A percentile compares a stretch with the other conserved stretches of the same genome.
Evolutionary conservation across 1,140 invertebrate species (phyloP).

Genomic region (Zaprionus capensis): DNA sequence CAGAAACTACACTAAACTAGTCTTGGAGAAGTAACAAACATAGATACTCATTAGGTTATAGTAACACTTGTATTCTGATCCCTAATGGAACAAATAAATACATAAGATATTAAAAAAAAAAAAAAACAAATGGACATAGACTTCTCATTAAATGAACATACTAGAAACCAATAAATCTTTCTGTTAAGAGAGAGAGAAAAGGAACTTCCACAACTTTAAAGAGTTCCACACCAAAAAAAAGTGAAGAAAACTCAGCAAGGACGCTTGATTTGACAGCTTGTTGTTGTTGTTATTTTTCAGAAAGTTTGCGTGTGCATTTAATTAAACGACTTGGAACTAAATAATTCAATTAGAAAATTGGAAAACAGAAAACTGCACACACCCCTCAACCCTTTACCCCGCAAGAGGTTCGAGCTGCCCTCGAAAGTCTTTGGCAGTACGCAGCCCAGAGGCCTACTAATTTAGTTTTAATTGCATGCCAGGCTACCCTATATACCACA

Average conservation of each 20-base stretch:
- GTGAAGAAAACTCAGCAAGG: conserved; percentile 12
- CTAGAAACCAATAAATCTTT: too few relatives aligned
- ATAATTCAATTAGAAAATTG: conserved; percentile 76
- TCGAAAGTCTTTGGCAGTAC: conserved; percentile 10
- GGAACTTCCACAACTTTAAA: background rate
- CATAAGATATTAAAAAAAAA: too few relatives aligned
- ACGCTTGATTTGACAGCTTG: conserved; percentile 47
- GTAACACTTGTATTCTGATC: too few relatives aligned
- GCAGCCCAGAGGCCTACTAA: conserved; percentile 75
- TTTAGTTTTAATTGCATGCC: conserved; percentile 81
- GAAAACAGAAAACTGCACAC: conserved; percentile 45
- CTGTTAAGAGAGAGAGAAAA: background rate
- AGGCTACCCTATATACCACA: conserved; percentile 40
- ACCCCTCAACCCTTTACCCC: background rate
- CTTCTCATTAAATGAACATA: too few relatives aligned
- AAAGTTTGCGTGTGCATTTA: conserved; percentile 53
- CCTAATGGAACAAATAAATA: too few relatives aligned
- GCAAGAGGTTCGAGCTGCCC: background rate
- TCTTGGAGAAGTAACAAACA: too few relatives aligned
- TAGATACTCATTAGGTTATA: too few relatives aligned
- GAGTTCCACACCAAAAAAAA: background rate
- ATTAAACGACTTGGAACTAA: conserved; percentile 62
- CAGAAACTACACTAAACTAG: too few relatives aligned
- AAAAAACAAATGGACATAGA: too few relatives aligned
- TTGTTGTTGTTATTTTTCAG: conserved; percentile 17